Evolutionary conservation across 1,140 invertebrate genomes (phyloP).

Genomic region (Nasonia giraulti): DNA sequence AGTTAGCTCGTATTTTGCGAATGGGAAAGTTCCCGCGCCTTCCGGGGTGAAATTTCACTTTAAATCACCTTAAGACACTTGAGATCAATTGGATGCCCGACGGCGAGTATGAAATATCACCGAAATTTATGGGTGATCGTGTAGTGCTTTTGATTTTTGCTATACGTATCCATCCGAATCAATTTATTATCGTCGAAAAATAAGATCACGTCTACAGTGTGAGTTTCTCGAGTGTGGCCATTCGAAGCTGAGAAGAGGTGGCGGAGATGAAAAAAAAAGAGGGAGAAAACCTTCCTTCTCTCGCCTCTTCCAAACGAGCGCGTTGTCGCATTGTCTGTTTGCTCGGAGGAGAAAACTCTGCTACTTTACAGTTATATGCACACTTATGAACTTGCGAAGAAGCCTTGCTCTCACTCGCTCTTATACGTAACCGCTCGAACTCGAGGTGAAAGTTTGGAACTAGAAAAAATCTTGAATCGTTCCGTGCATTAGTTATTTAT

Average conservation of each 20-base stretch:
- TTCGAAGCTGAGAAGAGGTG: too few species aligned
- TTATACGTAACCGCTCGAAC: background rate
- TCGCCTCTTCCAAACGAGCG: background rate
- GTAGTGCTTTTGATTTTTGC: background rate
- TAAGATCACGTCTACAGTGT: too few species aligned
- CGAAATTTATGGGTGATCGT: slow-evolving; percentile 10
- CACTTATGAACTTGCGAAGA: slow-evolving; percentile 2
- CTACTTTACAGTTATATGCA: background rate
- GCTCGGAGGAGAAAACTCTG: background rate
- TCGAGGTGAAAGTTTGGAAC: background rate
- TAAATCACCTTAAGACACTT: slow-evolving; percentile 18
- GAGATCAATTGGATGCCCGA: background rate
- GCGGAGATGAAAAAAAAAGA: too few species aligned
- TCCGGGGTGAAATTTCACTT: background rate
- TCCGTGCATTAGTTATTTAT: background rate
- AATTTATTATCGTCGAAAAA: too few species aligned
- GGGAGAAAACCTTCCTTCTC: background rate
- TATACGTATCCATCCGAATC: background rate
- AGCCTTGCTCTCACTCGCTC: background rate
- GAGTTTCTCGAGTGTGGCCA: too few species aligned
- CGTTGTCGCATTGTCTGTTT: background rate
- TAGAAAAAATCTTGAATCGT: background rate
- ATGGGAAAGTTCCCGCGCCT: background rate
- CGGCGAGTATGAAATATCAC: background rate
- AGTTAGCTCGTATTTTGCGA: background rate